Conservation (phyloP, 2,113 vertebrate genomes). For the Polypterus senegalus region DNA sequence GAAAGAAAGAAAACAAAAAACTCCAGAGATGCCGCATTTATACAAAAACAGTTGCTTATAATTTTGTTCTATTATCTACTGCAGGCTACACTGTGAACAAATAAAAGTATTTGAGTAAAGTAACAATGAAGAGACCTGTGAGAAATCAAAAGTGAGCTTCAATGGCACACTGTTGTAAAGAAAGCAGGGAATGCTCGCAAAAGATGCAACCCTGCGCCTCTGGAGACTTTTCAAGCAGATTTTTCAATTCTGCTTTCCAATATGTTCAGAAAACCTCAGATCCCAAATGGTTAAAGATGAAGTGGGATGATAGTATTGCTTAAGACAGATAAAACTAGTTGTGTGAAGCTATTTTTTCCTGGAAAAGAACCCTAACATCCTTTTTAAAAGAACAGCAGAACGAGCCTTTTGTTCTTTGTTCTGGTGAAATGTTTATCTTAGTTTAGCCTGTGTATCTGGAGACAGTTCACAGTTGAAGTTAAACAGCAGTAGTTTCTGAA, state of each 20-base stretch:
- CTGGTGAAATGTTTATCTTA: constrained; percentile 42
- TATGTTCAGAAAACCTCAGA: constrained; percentile 52
- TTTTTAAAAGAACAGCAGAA: constrained; percentile 41
- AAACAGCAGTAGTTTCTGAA: not conserved
- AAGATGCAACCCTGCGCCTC: constrained; percentile 49
- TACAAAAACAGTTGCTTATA: constrained; percentile 41
- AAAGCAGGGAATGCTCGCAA: constrained; percentile 33
- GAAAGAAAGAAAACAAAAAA: constrained; percentile 13
- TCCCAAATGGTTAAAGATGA: constrained; percentile 48
- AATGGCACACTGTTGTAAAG: constrained; percentile 39
- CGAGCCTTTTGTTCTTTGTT: constrained; percentile 17
- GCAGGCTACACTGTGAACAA: constrained; percentile 24
- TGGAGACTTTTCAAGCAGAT: constrained; percentile 50
- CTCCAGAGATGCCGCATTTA: constrained; percentile 37
- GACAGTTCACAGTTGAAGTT: constrained; percentile 22
- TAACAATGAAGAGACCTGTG: constrained; percentile 38
- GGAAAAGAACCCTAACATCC: constrained; percentile 55
- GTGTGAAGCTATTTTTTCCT: constrained; percentile 46
- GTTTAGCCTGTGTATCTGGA: constrained; percentile 45
- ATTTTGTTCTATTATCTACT: constrained; percentile 35
- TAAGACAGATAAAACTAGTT: constrained; percentile 61
- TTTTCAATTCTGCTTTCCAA: constrained; percentile 55
- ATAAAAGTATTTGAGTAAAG: constrained; percentile 22
- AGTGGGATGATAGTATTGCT: constrained; percentile 54
- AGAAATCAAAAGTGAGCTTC: constrained; percentile 50